Evolutionary conservation across 2,797 vertebrate genomes (phyloP).

Genomic region (Micropoecilia bifurca): DNA sequence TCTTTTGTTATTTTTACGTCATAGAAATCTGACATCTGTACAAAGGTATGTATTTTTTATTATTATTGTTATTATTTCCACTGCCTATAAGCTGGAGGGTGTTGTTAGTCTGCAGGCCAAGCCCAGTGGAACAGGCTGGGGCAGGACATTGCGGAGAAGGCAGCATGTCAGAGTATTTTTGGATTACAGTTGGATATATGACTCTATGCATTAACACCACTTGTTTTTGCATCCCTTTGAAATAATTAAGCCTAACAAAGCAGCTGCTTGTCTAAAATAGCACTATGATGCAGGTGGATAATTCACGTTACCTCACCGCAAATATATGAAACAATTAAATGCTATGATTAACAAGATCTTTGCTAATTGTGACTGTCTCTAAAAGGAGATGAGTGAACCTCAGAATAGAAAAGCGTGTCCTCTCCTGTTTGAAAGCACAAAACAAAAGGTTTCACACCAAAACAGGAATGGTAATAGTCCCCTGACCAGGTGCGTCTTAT

Average conservation of each 20-base stretch:
- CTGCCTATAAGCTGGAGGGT: constrained; percentile 31
- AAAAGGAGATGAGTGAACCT: constrained; percentile 4
- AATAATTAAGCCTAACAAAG: constrained; percentile 46
- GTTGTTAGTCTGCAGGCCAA: constrained; percentile 43
- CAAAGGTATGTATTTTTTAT: neutral
- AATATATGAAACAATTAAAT: constrained; percentile 51
- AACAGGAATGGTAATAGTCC: neutral
- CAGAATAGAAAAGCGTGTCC: constrained; percentile 16
- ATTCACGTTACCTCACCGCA: constrained; percentile 26
- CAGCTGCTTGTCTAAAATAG: constrained; percentile 65
- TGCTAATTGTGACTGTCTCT: constrained; percentile 25
- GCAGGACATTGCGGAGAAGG: constrained; percentile 32
- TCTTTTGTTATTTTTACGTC: neutral
- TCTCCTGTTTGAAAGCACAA: neutral
- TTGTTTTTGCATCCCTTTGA: constrained; percentile 57
- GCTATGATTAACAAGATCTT: constrained; percentile 37
- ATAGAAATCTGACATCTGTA: neutral
- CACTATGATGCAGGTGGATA: constrained; percentile 23
- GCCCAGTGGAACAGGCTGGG: constrained; percentile 52
- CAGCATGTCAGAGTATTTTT: constrained; percentile 37
- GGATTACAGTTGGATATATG: constrained; percentile 17
- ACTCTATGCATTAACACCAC: constrained; percentile 36
- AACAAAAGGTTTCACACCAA: neutral
- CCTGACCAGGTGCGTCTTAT: constrained; percentile 48
- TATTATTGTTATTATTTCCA: neutral